A percentile compares a stretch with the other conserved stretches of the same genome.
Conservation (phyloP, 2,113 vertebrate genomes). For the Otocyon megalotis region DNA sequence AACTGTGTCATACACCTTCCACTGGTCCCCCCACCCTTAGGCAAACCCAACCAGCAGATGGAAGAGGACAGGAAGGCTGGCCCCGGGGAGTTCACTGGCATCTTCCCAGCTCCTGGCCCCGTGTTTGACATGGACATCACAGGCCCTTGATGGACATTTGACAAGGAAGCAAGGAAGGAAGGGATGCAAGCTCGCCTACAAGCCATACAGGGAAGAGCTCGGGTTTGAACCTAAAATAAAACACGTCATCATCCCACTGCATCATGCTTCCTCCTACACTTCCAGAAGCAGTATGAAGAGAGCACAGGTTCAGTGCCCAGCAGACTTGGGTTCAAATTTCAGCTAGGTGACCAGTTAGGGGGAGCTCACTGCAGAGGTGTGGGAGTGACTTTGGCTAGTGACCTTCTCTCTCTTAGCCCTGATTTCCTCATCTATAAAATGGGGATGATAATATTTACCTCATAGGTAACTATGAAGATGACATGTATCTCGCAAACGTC, state of each 20-base stretch:
- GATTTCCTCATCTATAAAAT: not conserved
- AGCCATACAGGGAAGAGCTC: not conserved
- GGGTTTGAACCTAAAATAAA: not conserved
- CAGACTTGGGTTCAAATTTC: not conserved
- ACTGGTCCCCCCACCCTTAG: not conserved
- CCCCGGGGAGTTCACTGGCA: not conserved
- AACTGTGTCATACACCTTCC: not conserved
- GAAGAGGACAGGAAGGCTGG: not conserved
- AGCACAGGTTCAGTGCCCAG: not conserved
- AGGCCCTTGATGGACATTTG: not conserved
- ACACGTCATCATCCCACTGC: not conserved
- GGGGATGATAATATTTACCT: not conserved
- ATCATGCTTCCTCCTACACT: not conserved
- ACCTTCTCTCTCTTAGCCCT: not conserved
- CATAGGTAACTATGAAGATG: not conserved
- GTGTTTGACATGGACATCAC: not conserved
- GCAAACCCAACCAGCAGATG: not conserved
- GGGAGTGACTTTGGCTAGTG: not conserved
- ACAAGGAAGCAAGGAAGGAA: not conserved
- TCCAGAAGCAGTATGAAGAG: not conserved
- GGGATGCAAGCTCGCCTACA: not conserved
- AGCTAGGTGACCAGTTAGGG: not conserved
- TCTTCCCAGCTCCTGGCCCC: not conserved
- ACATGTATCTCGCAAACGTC: conserved; percentile 3
- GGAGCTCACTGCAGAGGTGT: not conserved